Percentiles rank a stretch among this genome's conserved stretches.
These are phyloP conservation scores for Polypedilum pembai DNA, from an alignment of 1,140 invertebrate species.

Conservation along the genomic window DNA sequence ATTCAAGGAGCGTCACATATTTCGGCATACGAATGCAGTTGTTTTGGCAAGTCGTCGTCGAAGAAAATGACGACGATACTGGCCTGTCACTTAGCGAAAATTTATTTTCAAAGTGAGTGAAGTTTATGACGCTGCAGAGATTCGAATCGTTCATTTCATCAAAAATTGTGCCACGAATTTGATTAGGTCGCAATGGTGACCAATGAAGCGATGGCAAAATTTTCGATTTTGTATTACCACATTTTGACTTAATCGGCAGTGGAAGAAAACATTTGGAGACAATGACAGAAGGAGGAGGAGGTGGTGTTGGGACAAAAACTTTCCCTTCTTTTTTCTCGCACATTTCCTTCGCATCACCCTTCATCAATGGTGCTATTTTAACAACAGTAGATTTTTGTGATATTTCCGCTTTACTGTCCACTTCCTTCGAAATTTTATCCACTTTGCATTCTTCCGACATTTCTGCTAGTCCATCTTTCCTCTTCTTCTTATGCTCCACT, in stretches of 20 bases:
- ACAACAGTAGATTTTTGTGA: background rate
- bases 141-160: background rate
- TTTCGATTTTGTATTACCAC: background rate
- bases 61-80: no score
- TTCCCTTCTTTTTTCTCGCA: no score
- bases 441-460: background rate
- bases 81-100: background rate
- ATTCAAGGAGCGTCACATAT: background rate
- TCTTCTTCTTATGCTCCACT: background rate
- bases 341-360: background rate
- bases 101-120: conserved; percentile 25
- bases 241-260: background rate
- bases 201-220: background rate
- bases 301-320: background rate
- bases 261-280: background rate
- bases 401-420: background rate
- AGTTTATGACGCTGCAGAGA: background rate
- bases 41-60: background rate
- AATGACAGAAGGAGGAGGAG: background rate
- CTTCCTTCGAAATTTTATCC: conserved; percentile 15
- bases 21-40: background rate
- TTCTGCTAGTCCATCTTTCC: background rate
- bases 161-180: background rate
- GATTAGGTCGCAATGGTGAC: background rate
- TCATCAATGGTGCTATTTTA: conserved; percentile 16